Conservation (phyloP, 2,113 vertebrate genomes). For the Prinia subflava region DNA sequence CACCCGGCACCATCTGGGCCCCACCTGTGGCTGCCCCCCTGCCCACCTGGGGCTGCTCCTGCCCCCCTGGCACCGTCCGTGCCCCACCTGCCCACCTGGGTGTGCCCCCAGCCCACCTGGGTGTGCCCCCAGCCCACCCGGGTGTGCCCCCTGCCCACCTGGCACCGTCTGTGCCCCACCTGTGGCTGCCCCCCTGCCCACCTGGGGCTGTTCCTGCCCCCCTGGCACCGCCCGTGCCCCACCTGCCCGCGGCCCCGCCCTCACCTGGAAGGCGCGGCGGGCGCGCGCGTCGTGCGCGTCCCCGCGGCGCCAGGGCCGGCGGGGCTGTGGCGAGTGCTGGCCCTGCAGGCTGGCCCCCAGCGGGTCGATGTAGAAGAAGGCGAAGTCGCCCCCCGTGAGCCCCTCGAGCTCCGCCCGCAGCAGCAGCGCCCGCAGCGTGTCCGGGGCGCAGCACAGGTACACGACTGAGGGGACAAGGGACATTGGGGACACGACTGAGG, state of each 20-base stretch:
- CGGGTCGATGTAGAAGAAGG: slow-evolving; percentile 90
- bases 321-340: slow-evolving; percentile 3
- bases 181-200: neutral
- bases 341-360: slow-evolving; percentile 82
- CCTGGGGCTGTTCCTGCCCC: fast-evolving
- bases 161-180: no score
- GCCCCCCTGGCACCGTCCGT: fast-evolving
- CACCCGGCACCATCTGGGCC: no score
- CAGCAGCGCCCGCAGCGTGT: slow-evolving; percentile 85
- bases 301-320: slow-evolving; percentile 80
- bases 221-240: no score
- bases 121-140: neutral
- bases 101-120: neutral
- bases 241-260: neutral
- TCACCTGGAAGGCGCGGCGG: slow-evolving; percentile 84
- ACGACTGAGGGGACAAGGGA: slow-evolving; percentile 74
- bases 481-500: no score
- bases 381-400: slow-evolving; percentile 80
- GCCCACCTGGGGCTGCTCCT: no score
- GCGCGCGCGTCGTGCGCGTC: slow-evolving; percentile 78
- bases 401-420: slow-evolving; percentile 75
- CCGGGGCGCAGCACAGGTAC: slow-evolving; percentile 86
- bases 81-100: no score
- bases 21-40: no score
- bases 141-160: neutral